These are phyloP conservation scores for Drosophila anomalata DNA, from an alignment of 2,888 invertebrate genomes.

Conservation along the genomic window DNA sequence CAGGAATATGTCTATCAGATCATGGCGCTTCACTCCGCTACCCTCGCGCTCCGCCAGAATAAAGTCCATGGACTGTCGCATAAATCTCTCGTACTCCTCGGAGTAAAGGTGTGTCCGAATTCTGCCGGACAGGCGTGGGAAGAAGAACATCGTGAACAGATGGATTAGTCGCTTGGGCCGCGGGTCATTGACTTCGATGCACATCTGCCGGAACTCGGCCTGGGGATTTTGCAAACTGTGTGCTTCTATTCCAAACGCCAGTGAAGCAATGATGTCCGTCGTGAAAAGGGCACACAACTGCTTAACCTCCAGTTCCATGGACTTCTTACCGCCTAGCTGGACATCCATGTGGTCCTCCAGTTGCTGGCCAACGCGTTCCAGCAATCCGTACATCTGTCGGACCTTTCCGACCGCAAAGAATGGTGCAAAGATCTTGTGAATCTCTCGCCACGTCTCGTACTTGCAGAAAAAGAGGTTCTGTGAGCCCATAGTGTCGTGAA, in stretches of 20 bases:
- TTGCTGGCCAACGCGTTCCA: conserved; percentile 76
- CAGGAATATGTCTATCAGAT: conserved; percentile 85
- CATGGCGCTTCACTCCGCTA: conserved; percentile 82
- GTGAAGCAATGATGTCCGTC: conserved; percentile 84
- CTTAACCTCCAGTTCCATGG: conserved; percentile 70
- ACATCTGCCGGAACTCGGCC: conserved; percentile 82
- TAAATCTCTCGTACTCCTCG: conserved; percentile 77
- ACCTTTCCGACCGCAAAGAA: conserved; percentile 83
- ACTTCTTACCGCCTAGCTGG: conserved; percentile 20
- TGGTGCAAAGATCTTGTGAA: conserved; percentile 83
- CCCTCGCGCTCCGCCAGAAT: conserved; percentile 82
- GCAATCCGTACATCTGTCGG: conserved; percentile 78
- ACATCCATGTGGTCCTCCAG: conserved; percentile 68
- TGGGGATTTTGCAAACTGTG: conserved; percentile 83
- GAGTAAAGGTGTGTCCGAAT: conserved; percentile 78
- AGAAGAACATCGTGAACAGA: conserved; percentile 82
- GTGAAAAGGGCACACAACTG: conserved; percentile 80
- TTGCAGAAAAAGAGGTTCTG: conserved; percentile 83
- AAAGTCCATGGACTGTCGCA: conserved; percentile 82
- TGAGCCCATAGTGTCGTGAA: conserved; percentile 82
- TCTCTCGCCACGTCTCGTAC: conserved; percentile 83
- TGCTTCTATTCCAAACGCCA: conserved; percentile 84
- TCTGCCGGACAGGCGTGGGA: conserved; percentile 78
- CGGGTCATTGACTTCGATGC: conserved; percentile 82
- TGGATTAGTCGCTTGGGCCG: conserved; percentile 79